Evolutionary conservation across 1,140 invertebrate genomes (phyloP).

Genomic region (Gerris buenoi): DNA sequence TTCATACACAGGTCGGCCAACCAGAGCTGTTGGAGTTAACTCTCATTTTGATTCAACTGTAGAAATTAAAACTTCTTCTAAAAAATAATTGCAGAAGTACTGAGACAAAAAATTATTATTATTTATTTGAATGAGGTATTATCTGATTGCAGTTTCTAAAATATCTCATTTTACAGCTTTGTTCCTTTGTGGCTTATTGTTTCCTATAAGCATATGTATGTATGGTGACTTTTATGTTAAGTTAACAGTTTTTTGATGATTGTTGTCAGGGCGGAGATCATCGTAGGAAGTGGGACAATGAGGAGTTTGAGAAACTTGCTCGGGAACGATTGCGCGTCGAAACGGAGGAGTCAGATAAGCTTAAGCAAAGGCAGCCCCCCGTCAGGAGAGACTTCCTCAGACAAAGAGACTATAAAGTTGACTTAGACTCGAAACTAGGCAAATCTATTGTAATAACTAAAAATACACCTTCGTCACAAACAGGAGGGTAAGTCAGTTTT

Average conservation of each 20-base stretch:
- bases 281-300: slow-evolving; percentile 88
- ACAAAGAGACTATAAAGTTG: slow-evolving; percentile 89
- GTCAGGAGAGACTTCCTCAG: slow-evolving; percentile 82
- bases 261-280: slow-evolving; percentile 49
- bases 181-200: too few relatives aligned
- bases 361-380: slow-evolving; percentile 47
- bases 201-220: too few relatives aligned
- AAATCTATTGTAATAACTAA: slow-evolving; percentile 97
- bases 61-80: too few relatives aligned
- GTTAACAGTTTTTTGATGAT: background rate
- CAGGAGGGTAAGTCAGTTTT: slow-evolving; percentile 66
- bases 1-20: too few relatives aligned
- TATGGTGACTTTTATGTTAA: too few relatives aligned
- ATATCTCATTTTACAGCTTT: too few relatives aligned
- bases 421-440: slow-evolving; percentile 91
- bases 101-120: too few relatives aligned
- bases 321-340: slow-evolving; percentile 62
- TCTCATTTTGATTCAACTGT: too few relatives aligned
- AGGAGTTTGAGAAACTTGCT: slow-evolving; percentile 83
- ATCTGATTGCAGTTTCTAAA: too few relatives aligned
- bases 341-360: slow-evolving; percentile 48
- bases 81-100: too few relatives aligned
- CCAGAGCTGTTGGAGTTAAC: too few relatives aligned
- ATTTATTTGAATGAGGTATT: too few relatives aligned
- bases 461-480: slow-evolving; percentile 89